A percentile compares a stretch with the other conserved stretches of the same genome.
Conservation (phyloP, 92 coral and sea anemone species). For the Ricordea florida region DNA sequence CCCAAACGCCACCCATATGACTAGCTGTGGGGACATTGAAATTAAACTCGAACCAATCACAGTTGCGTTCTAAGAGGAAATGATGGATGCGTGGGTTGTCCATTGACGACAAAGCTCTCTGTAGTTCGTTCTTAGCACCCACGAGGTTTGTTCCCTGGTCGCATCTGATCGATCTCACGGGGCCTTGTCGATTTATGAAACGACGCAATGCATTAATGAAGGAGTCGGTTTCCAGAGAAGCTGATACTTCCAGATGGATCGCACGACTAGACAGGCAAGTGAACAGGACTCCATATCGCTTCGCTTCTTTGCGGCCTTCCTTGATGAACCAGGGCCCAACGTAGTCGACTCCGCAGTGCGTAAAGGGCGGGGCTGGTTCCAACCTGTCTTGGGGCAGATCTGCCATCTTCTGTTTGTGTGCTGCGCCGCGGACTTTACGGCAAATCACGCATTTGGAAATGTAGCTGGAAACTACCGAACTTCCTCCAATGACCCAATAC, state of each 20-base stretch:
- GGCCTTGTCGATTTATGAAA: slow-evolving; percentile 19
- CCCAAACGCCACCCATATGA: slow-evolving; percentile 46
- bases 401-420: slow-evolving; percentile 23
- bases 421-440: slow-evolving; percentile 8
- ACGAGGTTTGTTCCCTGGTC: slow-evolving; percentile 22
- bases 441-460: slow-evolving; percentile 20
- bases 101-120: neutral
- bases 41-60: slow-evolving; percentile 36
- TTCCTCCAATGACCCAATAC: slow-evolving; percentile 25
- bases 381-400: slow-evolving; percentile 18
- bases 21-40: slow-evolving; percentile 24
- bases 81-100: neutral
- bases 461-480: slow-evolving; percentile 8
- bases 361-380: slow-evolving; percentile 33
- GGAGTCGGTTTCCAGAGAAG: slow-evolving; percentile 4
- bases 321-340: slow-evolving; percentile 14
- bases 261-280: slow-evolving; percentile 2
- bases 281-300: slow-evolving; percentile 22
- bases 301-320: slow-evolving; percentile 23
- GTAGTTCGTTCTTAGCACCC: slow-evolving; percentile 17
- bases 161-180: slow-evolving; percentile 1
- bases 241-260: slow-evolving; percentile 12
- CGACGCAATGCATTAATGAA: slow-evolving; percentile 38
- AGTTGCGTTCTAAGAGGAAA: neutral
- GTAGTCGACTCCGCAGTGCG: slow-evolving; percentile 8